These are phyloP conservation scores for Orchesella cincta DNA, from an alignment of 1,140 invertebrate species.

Conservation along the genomic window DNA sequence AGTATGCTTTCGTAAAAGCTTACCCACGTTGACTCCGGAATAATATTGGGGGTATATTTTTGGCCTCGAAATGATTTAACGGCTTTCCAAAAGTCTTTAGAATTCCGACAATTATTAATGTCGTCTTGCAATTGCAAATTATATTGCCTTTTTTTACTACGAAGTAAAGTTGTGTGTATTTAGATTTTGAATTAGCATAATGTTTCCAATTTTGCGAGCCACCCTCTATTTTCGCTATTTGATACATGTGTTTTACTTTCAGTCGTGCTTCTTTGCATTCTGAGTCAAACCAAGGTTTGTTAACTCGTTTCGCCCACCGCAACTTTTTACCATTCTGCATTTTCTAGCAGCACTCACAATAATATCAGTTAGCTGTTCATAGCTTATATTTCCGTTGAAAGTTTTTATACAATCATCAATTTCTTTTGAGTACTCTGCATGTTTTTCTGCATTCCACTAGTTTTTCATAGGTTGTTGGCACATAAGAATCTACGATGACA, in stretches of 20 bases:
- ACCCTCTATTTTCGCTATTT: neutral
- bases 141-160: neutral
- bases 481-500: too few relatives aligned
- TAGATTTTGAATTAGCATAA: neutral
- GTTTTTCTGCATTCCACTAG: too few relatives aligned
- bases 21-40: neutral
- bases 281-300: constrained; percentile 28
- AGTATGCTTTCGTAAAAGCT: neutral
- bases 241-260: neutral
- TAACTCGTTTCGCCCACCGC: neutral
- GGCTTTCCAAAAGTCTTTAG: constrained; percentile 6
- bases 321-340: neutral
- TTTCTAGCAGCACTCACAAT: neutral
- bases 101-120: neutral
- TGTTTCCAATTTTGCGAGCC: neutral
- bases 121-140: neutral
- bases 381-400: too few relatives aligned
- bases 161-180: neutral
- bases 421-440: too few relatives aligned
- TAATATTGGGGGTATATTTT: neutral
- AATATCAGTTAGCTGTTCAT: too few relatives aligned
- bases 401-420: too few relatives aligned
- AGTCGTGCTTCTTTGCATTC: neutral
- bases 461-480: too few relatives aligned
- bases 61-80: neutral